Base-by-base conservation (phyloP, 2,113 vertebrate genomes). In the Gobiocypris rarus region DNA sequence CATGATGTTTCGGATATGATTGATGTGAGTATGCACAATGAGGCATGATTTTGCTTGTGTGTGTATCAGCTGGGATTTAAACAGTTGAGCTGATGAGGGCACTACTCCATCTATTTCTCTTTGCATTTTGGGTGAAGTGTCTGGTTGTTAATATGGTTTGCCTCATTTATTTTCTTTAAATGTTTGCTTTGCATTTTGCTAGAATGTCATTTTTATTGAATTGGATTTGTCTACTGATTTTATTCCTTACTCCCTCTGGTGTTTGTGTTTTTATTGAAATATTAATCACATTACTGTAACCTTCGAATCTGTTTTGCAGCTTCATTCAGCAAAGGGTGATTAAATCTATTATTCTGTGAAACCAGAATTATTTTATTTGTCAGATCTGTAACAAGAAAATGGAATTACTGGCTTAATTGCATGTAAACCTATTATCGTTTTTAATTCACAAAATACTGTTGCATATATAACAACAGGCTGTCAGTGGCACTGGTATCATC, bases 1-100 rank as follows among this genome's bases (percentile, higher is more conserved):
- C 97, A 99, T 0, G 98, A 99, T 0, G 97, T 99, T 54, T 99
- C 98, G 0, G 98, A 99, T 89, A 96, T 99, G 90, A 99, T 99
- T 0, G 98, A 99, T 22, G 97, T 99, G 88, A 98, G 98, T 93
- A 67, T 88, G 86, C 69, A 31, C 43, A 19, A 81, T 54, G 61
- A 52, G 81, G 76, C 89, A 69, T 84, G 79, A 71, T 84, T 59
- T 81, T 91, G 84, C 90, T 91, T 93, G 89, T 88, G 75, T 88
- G 75, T 86, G 38, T 79, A 83, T 91, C 89, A 87, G 88, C 87
- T 87, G 87, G 87, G 90, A 85, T 87, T 63, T 83, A 22, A 78
- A 86, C 77, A 85, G 86, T 82, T 43, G 71, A 86, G 69, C 86
- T 86, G 54, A 85, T 85, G 86, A 90, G 58, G 73, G 81, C 83